Evolutionary conservation across 2,888 invertebrate species (phyloP).

Genomic region (Ophonus ardosiacus): DNA sequence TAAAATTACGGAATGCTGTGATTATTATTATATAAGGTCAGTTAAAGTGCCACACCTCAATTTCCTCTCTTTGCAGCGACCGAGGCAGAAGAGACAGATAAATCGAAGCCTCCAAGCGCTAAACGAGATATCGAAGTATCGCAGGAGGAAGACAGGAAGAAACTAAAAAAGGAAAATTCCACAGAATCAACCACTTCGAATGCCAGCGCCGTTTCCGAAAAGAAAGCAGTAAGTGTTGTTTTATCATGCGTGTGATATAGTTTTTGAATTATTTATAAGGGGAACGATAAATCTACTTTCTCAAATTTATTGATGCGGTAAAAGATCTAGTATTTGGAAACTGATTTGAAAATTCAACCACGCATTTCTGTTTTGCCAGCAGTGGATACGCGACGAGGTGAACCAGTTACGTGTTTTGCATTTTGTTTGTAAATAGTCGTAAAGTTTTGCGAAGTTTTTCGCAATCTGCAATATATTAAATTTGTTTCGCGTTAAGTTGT

Average conservation of each 20-base stretch:
- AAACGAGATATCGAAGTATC: constrained; percentile 60
- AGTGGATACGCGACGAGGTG: not conserved
- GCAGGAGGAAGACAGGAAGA: constrained; percentile 66
- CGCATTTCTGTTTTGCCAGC: constrained; percentile 1
- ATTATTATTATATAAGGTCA: no score
- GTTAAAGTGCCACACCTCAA: no score
- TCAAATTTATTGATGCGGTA: constrained; percentile 36
- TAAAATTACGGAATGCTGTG: no score
- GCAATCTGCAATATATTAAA: no score
- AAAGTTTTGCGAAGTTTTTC: no score
- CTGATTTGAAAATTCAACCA: constrained; percentile 29
- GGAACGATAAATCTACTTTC: constrained; percentile 39
- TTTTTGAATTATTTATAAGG: constrained; percentile 37
- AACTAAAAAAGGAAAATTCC: constrained; percentile 68
- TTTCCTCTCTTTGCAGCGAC: constrained; percentile 69
- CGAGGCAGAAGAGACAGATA: constrained; percentile 73
- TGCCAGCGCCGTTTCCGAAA: constrained; percentile 67
- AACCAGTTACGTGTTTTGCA: not conserved
- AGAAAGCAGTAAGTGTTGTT: constrained; percentile 68
- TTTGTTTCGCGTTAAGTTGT: no score
- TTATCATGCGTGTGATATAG: constrained; percentile 36
- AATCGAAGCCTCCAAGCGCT: constrained; percentile 65
- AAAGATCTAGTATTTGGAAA: constrained; percentile 30
- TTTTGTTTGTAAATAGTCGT: not conserved
- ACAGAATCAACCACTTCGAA: constrained; percentile 65